Percentiles rank a stretch among this genome's conserved stretches.
These are phyloP conservation scores for Palythoa grandis DNA, from an alignment of 92 coral and sea anemone species.

Conservation along the genomic window DNA sequence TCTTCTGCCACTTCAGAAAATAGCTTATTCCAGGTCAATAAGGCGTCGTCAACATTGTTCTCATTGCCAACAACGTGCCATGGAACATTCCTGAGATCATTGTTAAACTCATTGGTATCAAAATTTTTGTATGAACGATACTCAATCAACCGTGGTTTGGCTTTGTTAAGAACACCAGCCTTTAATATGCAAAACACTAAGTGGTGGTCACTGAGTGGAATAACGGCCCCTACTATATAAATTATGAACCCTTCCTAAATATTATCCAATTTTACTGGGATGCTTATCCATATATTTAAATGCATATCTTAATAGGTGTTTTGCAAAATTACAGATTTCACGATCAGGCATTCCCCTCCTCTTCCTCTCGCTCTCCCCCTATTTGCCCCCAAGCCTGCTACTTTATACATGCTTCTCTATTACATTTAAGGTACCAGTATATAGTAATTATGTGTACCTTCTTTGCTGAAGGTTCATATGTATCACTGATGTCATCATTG, in stretches of 20 bases:
- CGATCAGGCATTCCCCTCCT: constrained; percentile 2
- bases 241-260: not conserved
- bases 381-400: not conserved
- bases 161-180: no score
- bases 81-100: no score
- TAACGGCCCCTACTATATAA: not conserved
- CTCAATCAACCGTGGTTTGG: no score
- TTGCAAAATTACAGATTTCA: not conserved
- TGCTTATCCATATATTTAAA: not conserved
- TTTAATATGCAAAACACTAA: no score
- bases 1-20: no score
- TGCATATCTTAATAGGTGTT: not conserved
- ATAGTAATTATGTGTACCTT: not conserved
- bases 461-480: not conserved
- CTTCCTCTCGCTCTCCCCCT: not conserved
- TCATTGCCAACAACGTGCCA: no score
- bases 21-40: no score
- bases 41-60: no score
- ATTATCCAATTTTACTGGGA: not conserved
- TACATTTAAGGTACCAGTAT: not conserved
- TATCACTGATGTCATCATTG: constrained; percentile 1
- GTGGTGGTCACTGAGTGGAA: no score
- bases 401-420: not conserved
- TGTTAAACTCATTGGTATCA: no score
- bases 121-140: no score